phyloP scores from a whole-genome alignment of 1,140 invertebrate species.

The Drosophila micromelanica region DNA sequence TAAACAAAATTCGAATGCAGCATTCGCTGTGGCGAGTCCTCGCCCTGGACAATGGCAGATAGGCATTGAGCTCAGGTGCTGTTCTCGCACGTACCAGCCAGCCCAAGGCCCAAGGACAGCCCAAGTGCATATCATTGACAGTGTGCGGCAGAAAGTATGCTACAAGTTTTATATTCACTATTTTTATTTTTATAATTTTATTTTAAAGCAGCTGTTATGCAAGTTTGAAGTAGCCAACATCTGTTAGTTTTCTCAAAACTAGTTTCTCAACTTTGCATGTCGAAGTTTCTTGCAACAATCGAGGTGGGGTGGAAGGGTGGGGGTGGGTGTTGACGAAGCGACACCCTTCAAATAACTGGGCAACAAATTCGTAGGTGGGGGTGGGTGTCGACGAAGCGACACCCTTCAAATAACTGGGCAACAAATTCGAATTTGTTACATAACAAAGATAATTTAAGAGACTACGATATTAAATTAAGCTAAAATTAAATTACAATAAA shows the following conservation, averaged over 20 bases:
- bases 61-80: constrained; percentile 73
- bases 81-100: constrained; percentile 53
- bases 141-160: constrained; percentile 35
- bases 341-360: background rate
- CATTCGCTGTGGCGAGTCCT: constrained; percentile 28
- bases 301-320: background rate
- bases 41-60: constrained; percentile 56
- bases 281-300: background rate
- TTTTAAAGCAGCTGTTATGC: constrained; percentile 12
- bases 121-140: constrained; percentile 31
- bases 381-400: too few relatives aligned
- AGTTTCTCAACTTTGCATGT: background rate
- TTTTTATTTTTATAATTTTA: constrained; percentile 10
- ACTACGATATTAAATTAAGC: background rate
- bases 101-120: constrained; percentile 55
- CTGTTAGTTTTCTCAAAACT: constrained; percentile 4
- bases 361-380: background rate
- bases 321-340: too few relatives aligned
- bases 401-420: background rate
- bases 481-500: too few relatives aligned
- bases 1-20: constrained; percentile 62
- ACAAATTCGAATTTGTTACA: constrained; percentile 2
- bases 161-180: constrained; percentile 24
- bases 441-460: background rate
- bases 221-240: constrained; percentile 18